Evolutionary conservation across 2,888 invertebrate species (phyloP).

Genomic region (Eupeodes latifasciatus): DNA sequence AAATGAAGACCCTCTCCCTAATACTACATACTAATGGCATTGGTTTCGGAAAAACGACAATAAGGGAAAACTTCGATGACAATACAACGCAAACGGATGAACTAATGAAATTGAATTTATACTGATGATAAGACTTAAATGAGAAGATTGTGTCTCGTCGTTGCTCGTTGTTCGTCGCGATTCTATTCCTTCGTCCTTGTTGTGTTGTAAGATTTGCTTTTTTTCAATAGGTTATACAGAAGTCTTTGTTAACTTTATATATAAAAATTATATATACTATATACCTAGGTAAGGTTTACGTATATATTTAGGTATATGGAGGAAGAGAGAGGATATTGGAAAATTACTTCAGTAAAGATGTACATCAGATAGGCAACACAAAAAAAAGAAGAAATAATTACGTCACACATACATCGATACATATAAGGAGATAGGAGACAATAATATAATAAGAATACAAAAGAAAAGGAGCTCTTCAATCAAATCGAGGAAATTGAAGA

Average conservation of each 20-base stretch:
- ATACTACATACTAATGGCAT: conserved; percentile 9
- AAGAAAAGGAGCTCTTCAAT: conserved; percentile 21
- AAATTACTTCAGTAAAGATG: conserved; percentile 21
- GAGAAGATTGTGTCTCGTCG: conserved; percentile 48
- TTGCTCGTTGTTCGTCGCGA: neutral
- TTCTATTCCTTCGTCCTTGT: conserved; percentile 20
- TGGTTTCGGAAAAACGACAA: conserved; percentile 17
- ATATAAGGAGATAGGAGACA: neutral
- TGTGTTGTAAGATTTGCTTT: neutral
- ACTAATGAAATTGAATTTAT: conserved; percentile 71
- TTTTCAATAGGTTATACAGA: neutral
- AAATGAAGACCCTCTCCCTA: neutral
- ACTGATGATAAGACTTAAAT: conserved; percentile 58
- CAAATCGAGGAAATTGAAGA: conserved; percentile 27
- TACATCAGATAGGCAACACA: neutral
- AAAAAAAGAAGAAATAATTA: conserved; percentile 14
- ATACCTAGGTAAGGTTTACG: too few relatives aligned
- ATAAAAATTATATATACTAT: neutral
- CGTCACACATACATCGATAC: conserved; percentile 12
- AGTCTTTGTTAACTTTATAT: conserved; percentile 17
- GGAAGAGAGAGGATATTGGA: conserved; percentile 18
- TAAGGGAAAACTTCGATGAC: conserved; percentile 12
- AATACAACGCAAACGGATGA: conserved; percentile 8
- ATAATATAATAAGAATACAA: neutral
- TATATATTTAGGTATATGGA: neutral